Base-by-base conservation (phyloP, 2,113 vertebrate genomes). In the Catharus minimus region DNA sequence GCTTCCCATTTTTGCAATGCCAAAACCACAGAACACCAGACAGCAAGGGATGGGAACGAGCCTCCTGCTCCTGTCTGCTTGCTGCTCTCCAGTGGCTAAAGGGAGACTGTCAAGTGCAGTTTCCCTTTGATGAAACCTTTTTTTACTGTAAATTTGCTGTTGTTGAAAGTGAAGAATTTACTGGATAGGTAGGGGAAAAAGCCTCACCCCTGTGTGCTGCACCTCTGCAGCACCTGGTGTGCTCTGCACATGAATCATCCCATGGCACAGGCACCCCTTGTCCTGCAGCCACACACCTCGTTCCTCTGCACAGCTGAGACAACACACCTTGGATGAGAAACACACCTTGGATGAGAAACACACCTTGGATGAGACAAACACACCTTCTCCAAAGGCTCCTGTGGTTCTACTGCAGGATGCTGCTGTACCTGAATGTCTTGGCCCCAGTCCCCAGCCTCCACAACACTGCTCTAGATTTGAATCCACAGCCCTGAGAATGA, bases 1-100 rank as follows among this genome's bases (percentile, higher is more conserved):
- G 96, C 94, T 97, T 94, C 94, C 94, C 83, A 15, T 92, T 96
- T 96, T 92, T 1, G 2, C 94, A 80, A 85, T 71, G 83, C 77
- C 92, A 96, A 92, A 95, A 66, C 79, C 78, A 84, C 93, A 93
- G 72, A 89, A 81, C 62, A n/a, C 2, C 56, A 72, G 88, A 32
- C 60, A 92, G 38, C 10, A 6, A 92, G 22, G 65, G 73, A 58
- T 2, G 5, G 83, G 88, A 77, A 87, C 12, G 53, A 88, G 72
- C 47, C 60, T 79, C 73, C 79, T 72, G 79, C 1, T 2, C 55
- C 81, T 62, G 72, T 39, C 87, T 92, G 76, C 91, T 41, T 77
- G 82, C 84, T 56, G 87, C 78, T 91, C 93, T 96, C 79, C 90
- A 22, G 22, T 71, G 85, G 94, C 87, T 95, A 50, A 71, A 47